Percentiles rank a stretch among this genome's conserved stretches.
phyloP scores from a whole-genome alignment of 2,113 vertebrate genomes.

The Lynx canadensis region DNA sequence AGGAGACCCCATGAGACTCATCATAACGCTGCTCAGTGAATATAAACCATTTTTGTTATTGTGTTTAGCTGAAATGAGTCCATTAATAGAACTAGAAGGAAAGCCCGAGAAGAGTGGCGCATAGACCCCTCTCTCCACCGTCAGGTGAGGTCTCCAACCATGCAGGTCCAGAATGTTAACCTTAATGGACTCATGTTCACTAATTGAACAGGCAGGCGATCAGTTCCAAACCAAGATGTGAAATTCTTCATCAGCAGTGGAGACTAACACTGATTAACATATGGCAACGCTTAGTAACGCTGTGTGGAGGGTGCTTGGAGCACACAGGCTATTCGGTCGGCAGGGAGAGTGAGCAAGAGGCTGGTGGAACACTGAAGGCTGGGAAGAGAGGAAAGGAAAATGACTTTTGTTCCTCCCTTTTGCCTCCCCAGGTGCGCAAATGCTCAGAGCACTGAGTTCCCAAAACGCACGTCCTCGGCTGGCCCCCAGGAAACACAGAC shows the following conservation, averaged over 20 bases:
- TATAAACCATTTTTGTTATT: too few species aligned
- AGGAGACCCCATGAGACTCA: rapidly evolving
- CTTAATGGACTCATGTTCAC: neutral
- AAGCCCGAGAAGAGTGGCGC: too few species aligned
- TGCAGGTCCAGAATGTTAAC: neutral
- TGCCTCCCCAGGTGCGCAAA: neutral
- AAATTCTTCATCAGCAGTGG: neutral
- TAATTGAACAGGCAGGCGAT: neutral
- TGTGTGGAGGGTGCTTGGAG: neutral
- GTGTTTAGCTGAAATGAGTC: neutral
- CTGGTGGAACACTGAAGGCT: neutral
- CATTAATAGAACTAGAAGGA: neutral
- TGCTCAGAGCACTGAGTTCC: neutral
- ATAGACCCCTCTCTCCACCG: neutral
- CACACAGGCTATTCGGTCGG: rapidly evolving
- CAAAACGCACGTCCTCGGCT: rapidly evolving
- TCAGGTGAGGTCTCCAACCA: neutral
- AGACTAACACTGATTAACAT: neutral
- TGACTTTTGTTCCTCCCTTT: rapidly evolving
- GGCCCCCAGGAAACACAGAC: neutral
- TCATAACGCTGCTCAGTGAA: too few species aligned
- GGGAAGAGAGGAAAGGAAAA: neutral
- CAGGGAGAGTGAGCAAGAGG: rapidly evolving
- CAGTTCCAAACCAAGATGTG: neutral
- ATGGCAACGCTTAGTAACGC: rapidly evolving